Evolutionary conservation across 1,140 invertebrate species (phyloP).

Genomic region (Lerema accius): DNA sequence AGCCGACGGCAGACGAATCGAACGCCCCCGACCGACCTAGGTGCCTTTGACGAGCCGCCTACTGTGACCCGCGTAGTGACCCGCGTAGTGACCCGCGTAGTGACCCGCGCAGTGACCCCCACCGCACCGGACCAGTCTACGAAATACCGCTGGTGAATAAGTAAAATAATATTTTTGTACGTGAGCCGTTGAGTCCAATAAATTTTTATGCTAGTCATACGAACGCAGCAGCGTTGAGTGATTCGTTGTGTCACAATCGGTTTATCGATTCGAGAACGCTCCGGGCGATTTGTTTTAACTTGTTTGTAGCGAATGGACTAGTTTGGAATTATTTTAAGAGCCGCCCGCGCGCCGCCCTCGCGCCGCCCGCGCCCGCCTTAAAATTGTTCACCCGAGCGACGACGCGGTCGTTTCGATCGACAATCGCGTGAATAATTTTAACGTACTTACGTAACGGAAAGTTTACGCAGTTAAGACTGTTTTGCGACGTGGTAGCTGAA

Average conservation of each 20-base stretch:
- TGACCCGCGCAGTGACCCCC: constrained; percentile 13
- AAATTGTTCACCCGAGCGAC: constrained; percentile 16
- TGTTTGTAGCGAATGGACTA: constrained; percentile 66
- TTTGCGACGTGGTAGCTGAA: constrained; percentile 20
- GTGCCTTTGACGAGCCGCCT: constrained; percentile 19
- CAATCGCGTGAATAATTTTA: constrained; percentile 27
- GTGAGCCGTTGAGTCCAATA: constrained; percentile 45
- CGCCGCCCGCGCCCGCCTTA: constrained; percentile 30
- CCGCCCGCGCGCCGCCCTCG: constrained; percentile 43
- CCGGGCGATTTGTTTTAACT: constrained; percentile 68
- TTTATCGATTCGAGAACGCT: constrained; percentile 50
- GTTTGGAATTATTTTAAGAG: constrained; percentile 58
- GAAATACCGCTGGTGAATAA: constrained; percentile 14
- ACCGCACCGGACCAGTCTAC: too few relatives aligned
- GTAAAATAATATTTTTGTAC: constrained; percentile 25
- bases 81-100: constrained; percentile 16
- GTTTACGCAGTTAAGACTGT: constrained; percentile 31
- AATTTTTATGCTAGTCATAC: constrained; percentile 54
- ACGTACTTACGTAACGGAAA: constrained; percentile 16
- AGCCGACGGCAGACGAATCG: constrained; percentile 19
- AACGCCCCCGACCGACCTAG: constrained; percentile 20
- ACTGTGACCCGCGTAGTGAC: constrained; percentile 7
- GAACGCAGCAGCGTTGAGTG: constrained; percentile 36
- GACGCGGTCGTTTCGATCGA: constrained; percentile 21
- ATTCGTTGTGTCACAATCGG: constrained; percentile 11